Base-by-base conservation (phyloP, 37 sponge, comb jelly and placozoan species). In the Aplysina aerophoba region DNA sequence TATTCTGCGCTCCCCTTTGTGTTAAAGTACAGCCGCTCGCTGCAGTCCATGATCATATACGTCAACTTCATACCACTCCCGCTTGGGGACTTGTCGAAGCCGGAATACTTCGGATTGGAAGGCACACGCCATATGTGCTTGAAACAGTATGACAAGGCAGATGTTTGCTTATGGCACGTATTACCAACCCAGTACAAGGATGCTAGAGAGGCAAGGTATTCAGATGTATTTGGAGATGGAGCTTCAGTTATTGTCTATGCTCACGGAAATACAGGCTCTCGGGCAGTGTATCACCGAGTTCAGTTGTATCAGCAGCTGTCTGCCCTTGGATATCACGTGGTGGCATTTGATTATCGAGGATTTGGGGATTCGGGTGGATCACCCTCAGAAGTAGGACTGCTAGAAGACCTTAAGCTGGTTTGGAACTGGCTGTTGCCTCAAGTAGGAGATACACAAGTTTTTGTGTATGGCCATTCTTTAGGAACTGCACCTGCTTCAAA, bases 401-500 rank as follows among this genome's bases (percentile, higher is more conserved):
- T 85, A 72, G 91, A 92, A 64, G 97, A 97, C 56, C 79, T 85
- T 21, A 56, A 81, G 25, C 66, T 90, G 39, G 85, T 91, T 36
- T 91, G 89, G 91, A 74, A 90, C 0, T 96, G 96, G 96, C 53
- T 90, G 20, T 59, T 31, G 40, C 19, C 85, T 13, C 58, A 86
- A 12, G 88, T 85, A 31, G 88, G 95, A 30, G 56, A 83, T 0
- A 54, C 89, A 27, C 55, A 77, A 30, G 44, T 97, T 11, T 88
- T 86, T 53, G 30, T 97, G n/a, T 97, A 92, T 94, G 97, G 97
- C 0, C 97, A 97, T 62, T 97, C 97, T 33, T 85, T 97, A 6
- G 97, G 97, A 12, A 87, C 91, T 34, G 93, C 91, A 11, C 88
- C 92, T 37, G 83, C 93, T 39, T 89, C 95, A 13, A 82, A 92